These are phyloP conservation scores for Bradypodion pumilum DNA, from an alignment of 2,797 vertebrate genomes.

Conservation along the genomic window DNA sequence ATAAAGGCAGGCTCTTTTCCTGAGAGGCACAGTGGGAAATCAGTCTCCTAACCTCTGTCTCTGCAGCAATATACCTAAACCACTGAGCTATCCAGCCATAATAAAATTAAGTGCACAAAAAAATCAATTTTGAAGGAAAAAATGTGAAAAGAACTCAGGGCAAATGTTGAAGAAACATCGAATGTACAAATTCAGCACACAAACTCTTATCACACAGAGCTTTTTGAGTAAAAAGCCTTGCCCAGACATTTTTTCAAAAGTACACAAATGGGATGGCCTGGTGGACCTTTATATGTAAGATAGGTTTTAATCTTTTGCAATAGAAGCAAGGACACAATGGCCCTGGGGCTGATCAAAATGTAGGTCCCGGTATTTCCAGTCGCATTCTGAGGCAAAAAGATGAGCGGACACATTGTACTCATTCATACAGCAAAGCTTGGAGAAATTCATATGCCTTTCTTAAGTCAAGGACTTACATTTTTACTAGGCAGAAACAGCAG, in stretches of 20 bases:
- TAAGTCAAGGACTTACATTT: not conserved
- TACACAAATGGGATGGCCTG: not conserved
- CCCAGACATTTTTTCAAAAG: not conserved
- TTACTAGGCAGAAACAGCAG: not conserved
- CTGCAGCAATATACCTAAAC: no score
- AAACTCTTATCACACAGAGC: not conserved
- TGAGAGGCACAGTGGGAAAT: no score
- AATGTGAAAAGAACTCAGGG: not conserved
- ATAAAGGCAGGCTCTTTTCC: no score
- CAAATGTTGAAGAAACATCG: not conserved
- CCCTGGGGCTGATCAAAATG: not conserved
- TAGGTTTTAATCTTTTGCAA: not conserved
- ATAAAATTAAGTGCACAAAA: no score
- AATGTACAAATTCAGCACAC: not conserved
- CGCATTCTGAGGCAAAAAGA: not conserved
- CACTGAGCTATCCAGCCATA: no score
- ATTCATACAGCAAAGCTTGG: not conserved
- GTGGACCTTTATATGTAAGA: not conserved
- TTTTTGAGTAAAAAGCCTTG: not conserved
- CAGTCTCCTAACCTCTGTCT: no score
- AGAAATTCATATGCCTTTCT: not conserved
- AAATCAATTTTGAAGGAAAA: not conserved
- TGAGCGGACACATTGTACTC: not conserved
- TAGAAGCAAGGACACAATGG: not conserved
- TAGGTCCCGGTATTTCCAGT: not conserved